A percentile compares a stretch with the other conserved stretches of the same genome.
These are phyloP conservation scores for Polydrusus pterygomalis DNA, from an alignment of 2,888 invertebrate genomes.

Conservation along the genomic window DNA sequence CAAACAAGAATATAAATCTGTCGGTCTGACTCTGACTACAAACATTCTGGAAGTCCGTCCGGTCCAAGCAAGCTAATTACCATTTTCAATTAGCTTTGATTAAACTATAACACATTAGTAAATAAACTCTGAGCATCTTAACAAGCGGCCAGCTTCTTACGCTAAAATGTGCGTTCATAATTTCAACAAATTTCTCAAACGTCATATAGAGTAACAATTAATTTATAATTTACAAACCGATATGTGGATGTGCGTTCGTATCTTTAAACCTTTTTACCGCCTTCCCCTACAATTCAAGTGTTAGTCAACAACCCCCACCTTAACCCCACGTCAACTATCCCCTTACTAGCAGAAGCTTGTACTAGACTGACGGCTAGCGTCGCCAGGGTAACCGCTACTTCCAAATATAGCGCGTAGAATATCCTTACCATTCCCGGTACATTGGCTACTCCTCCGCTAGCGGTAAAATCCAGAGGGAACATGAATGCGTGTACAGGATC, in stretches of 20 bases:
- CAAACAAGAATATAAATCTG: too few species aligned
- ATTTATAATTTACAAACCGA: background rate
- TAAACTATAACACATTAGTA: too few species aligned
- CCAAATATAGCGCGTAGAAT: slow-evolving; percentile 80
- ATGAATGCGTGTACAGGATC: slow-evolving; percentile 75
- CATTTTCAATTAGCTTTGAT: too few species aligned
- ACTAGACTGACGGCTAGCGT: slow-evolving; percentile 77
- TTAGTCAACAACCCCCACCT: slow-evolving; percentile 75
- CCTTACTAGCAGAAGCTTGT: slow-evolving; percentile 76
- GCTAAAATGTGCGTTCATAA: background rate
- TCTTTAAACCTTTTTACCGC: background rate
- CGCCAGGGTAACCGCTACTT: slow-evolving; percentile 79
- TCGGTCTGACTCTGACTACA: too few species aligned
- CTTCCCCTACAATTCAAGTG: slow-evolving; percentile 65
- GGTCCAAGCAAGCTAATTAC: too few species aligned
- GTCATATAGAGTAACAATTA: background rate
- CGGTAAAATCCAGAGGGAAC: slow-evolving; percentile 83
- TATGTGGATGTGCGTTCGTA: slow-evolving; percentile 33
- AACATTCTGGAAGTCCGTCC: too few species aligned
- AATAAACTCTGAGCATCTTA: background rate
- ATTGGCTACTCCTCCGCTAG: slow-evolving; percentile 79
- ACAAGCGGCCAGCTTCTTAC: background rate
- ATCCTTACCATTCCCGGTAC: slow-evolving; percentile 77
- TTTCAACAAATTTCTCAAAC: background rate
- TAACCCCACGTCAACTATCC: slow-evolving; percentile 75